Evolutionary conservation across 2,113 vertebrate genomes (phyloP).

Genomic region (Poecile atricapillus): DNA sequence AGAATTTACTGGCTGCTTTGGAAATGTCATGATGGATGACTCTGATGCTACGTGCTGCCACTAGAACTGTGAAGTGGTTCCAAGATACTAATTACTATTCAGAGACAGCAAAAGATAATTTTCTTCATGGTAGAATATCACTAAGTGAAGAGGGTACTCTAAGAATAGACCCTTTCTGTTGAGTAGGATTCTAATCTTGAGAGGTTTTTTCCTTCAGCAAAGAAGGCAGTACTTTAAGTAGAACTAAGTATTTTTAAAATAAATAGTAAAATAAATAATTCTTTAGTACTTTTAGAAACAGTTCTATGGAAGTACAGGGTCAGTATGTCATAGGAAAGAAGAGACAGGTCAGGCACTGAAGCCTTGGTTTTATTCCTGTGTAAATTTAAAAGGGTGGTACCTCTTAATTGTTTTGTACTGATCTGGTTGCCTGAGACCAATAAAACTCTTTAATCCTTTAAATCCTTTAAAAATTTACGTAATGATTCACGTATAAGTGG

Average conservation of each 20-base stretch:
- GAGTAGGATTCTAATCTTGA: not conserved
- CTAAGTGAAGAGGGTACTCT: not conserved
- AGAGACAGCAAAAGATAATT: not conserved
- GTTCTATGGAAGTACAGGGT: not conserved
- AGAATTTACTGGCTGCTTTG: not conserved
- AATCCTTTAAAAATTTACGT: not conserved
- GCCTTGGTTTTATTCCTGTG: not conserved
- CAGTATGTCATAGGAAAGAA: not conserved
- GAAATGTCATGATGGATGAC: not conserved
- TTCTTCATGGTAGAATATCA: not conserved
- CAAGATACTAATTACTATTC: not conserved
- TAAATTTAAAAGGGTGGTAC: not conserved
- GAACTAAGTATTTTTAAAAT: not conserved
- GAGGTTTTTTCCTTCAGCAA: not conserved
- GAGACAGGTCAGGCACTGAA: not conserved
- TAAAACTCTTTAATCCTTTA: not conserved
- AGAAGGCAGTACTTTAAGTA: not conserved
- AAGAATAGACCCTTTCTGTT: not conserved
- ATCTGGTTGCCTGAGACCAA: not conserved
- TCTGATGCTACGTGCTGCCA: not conserved
- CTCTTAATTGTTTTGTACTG: not conserved
- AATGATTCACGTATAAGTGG: not conserved
- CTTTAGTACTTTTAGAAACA: not conserved
- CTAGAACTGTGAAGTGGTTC: not conserved
- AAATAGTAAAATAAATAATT: not conserved